These are phyloP conservation scores for Glomeris marginata DNA, from an alignment of 2,888 invertebrate genomes.

Conservation along the genomic window DNA sequence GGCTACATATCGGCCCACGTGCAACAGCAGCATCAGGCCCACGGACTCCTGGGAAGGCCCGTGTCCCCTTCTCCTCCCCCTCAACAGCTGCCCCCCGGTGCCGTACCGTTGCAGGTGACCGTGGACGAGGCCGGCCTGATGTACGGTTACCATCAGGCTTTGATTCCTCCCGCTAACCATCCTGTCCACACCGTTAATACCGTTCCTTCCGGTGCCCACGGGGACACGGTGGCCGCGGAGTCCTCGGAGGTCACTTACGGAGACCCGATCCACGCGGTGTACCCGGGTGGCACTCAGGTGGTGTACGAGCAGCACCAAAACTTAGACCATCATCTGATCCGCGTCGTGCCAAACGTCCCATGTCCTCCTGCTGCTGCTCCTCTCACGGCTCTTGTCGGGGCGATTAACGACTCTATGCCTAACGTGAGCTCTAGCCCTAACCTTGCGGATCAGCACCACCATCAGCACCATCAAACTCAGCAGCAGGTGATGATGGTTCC, in stretches of 20 bases:
- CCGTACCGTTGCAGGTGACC: neutral
- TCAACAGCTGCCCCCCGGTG: neutral
- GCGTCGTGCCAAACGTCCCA: neutral
- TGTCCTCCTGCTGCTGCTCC: neutral
- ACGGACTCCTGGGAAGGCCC: neutral
- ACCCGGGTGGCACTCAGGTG: slow-evolving; percentile 6
- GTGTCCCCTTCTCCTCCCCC: neutral
- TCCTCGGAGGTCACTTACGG: neutral
- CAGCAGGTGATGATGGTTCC: too few species aligned
- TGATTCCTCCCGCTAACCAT: neutral
- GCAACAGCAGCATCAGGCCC: neutral
- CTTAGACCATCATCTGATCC: neutral
- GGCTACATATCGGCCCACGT: neutral
- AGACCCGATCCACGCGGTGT: neutral
- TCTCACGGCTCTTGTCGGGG: neutral
- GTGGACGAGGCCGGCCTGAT: too few species aligned
- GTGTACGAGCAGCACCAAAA: slow-evolving; percentile 1
- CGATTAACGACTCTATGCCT: slow-evolving; percentile 1
- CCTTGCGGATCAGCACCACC: neutral
- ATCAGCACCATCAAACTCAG: neutral
- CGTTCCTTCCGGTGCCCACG: neutral
- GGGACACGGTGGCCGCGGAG: too few species aligned
- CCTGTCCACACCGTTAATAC: neutral
- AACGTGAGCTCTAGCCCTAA: neutral
- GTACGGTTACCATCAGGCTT: neutral